Conservation (phyloP, 1,140 invertebrate species). For the Subanguina moxae region DNA sequence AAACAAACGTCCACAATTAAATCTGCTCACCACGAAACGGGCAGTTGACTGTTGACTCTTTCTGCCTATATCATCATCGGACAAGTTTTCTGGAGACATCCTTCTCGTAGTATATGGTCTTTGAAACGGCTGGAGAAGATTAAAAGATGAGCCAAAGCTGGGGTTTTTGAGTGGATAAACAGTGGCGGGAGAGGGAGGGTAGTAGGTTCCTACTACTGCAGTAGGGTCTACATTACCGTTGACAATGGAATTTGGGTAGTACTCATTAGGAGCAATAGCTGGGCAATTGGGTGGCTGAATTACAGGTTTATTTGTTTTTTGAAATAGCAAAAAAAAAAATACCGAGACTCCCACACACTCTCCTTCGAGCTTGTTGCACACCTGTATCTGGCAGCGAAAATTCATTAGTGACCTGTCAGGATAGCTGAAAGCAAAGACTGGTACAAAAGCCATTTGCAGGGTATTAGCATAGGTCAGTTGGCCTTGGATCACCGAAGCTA, state of each 20-base stretch:
- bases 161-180: background rate
- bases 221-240: conserved; percentile 13
- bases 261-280: background rate
- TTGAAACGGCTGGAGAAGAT: background rate
- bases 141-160: background rate
- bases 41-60: background rate
- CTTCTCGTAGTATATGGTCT: conserved; percentile 4
- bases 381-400: conserved; percentile 47
- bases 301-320: background rate
- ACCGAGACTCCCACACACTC: conserved; percentile 47
- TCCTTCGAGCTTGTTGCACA: conserved; percentile 42
- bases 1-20: background rate
- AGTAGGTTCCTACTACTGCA: background rate
- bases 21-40: background rate
- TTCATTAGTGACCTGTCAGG: conserved; percentile 43
- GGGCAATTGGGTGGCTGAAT: conserved; percentile 24
- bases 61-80: too few species aligned
- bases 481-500: conserved; percentile 33
- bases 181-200: background rate
- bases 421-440: conserved; percentile 47
- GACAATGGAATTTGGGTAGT: conserved; percentile 2
- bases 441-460: conserved; percentile 42
- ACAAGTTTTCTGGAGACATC: background rate
- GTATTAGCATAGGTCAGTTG: conserved; percentile 31
- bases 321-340: conserved; percentile 13